Base-by-base conservation (phyloP, 2,113 vertebrate species). In the Aix galericulata region DNA sequence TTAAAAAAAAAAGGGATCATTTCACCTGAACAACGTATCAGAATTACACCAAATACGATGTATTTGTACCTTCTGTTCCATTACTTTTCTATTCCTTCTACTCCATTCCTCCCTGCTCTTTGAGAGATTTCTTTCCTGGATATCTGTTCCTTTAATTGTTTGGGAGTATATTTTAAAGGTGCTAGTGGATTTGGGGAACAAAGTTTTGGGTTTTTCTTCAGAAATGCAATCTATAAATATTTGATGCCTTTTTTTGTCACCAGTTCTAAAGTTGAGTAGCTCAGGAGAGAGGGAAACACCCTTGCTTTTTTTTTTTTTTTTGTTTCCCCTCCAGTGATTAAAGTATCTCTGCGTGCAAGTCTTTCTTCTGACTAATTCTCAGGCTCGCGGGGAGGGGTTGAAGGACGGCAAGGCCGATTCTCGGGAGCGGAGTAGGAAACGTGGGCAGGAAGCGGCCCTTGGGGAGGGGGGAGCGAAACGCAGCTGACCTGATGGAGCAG, bases 1-100 rank as follows among this genome's bases (percentile, higher is more conserved):
- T 53, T 72, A 29, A 40, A 16, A 14, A 36, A 36, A 55, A 90
- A 74, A 60, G n/a, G 38, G 38, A 12, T 0, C 0, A 17, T 26
- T 36, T 50, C 14, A 13, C 50, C 31, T 75, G 67, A 55, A 16
- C 55, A 53, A 3, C 0, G 0, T 26, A 13, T 27, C 31, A 38
- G 58, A 66, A 55, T n/a, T 38, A 9, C 34, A 40, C 29, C 21
- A 64, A 26, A 52, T 32, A 63, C 6, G 46, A 8, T 66, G 22
- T 23, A 17, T 44, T 8, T 68, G 44, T 6, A 17, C 27, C 6
- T 73, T 5, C 18, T 0, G 0, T 44, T 71, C 53, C 27, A 31
- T 55, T 53, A 34, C 40, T 67, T 50, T 26, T 48, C 46, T 48
- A 48, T 48, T 48, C 27, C 5, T 73, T 5, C 18, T 0, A 0